phyloP scores from a whole-genome alignment of 2,797 vertebrate species.

The Sebastes cheni region DNA sequence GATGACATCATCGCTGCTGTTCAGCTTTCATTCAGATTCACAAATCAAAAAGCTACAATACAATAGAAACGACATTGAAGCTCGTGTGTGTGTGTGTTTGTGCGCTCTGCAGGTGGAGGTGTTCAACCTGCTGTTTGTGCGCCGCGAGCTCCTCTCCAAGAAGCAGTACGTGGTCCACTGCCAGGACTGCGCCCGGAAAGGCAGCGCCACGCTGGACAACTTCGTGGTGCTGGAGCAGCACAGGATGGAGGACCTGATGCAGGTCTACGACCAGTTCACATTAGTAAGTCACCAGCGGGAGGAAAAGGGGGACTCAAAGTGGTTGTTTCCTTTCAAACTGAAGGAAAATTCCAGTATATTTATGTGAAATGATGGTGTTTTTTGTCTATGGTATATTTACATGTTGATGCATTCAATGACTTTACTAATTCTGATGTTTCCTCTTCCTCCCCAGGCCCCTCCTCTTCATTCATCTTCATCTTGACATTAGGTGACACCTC shows the following conservation, averaged over 20 bases:
- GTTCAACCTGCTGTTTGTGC: conserved; percentile 97
- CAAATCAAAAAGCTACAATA: background rate
- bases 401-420: background rate
- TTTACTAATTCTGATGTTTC: conserved; percentile 4
- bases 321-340: background rate
- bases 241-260: conserved; percentile 97
- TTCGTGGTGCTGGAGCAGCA: conserved; percentile 99
- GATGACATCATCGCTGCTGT: background rate
- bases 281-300: conserved; percentile 86
- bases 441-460: conserved; percentile 84
- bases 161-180: conserved; percentile 96
- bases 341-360: background rate
- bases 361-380: accelerated
- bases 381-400: background rate
- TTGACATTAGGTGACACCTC: conserved; percentile 88
- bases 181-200: conserved; percentile 96
- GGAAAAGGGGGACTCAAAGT: background rate
- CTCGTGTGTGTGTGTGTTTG: background rate
- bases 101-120: conserved; percentile 89
- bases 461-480: conserved; percentile 96
- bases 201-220: conserved; percentile 91
- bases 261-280: conserved; percentile 99
- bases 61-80: background rate
- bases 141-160: conserved; percentile 93
- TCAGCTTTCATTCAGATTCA: background rate